Evolutionary conservation across 1,140 invertebrate species (phyloP).

Genomic region (Drosophila yakuba): DNA sequence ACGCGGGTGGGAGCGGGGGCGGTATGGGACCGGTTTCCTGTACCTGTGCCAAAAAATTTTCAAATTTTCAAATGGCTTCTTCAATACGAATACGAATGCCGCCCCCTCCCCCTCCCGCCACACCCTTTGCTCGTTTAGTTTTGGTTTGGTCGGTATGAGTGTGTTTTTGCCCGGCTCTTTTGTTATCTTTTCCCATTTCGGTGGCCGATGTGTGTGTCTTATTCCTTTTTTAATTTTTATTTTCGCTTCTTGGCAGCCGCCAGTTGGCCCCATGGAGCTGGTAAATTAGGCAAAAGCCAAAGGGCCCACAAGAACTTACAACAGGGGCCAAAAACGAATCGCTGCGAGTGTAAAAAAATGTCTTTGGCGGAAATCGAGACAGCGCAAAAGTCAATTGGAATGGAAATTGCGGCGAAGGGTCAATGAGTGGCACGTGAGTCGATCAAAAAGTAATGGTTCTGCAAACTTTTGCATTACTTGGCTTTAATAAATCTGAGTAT

Average conservation of each 20-base stretch:
- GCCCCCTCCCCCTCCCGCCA: too few relatives aligned
- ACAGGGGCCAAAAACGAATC: conserved; percentile 21
- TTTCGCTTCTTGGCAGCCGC: conserved; percentile 56
- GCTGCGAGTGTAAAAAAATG: conserved; percentile 26
- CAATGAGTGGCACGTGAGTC: conserved; percentile 48
- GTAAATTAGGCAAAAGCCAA: conserved; percentile 74
- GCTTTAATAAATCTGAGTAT: too few relatives aligned
- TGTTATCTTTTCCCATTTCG: conserved; percentile 75
- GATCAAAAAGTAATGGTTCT: conserved; percentile 15
- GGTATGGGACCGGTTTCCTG: conserved; percentile 46
- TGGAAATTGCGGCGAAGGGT: conserved; percentile 29
- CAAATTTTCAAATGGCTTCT: conserved; percentile 83
- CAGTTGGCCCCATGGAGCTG: conserved; percentile 58
- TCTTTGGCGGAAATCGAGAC: conserved; percentile 43
- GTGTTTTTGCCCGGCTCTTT: conserved; percentile 42
- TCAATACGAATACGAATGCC: conserved; percentile 65
- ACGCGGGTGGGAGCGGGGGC: neutral
- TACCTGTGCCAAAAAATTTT: conserved; percentile 83
- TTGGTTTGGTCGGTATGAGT: conserved; percentile 35
- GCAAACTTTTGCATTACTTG: too few relatives aligned
- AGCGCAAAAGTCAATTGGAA: conserved; percentile 48
- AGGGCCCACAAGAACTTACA: conserved; percentile 41
- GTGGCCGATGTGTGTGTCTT: conserved; percentile 49
- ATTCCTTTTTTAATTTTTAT: conserved; percentile 77
- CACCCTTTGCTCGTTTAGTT: conserved; percentile 15